phyloP scores from a whole-genome alignment of 2,113 vertebrate genomes.

The Sporophila hypoxantha region DNA sequence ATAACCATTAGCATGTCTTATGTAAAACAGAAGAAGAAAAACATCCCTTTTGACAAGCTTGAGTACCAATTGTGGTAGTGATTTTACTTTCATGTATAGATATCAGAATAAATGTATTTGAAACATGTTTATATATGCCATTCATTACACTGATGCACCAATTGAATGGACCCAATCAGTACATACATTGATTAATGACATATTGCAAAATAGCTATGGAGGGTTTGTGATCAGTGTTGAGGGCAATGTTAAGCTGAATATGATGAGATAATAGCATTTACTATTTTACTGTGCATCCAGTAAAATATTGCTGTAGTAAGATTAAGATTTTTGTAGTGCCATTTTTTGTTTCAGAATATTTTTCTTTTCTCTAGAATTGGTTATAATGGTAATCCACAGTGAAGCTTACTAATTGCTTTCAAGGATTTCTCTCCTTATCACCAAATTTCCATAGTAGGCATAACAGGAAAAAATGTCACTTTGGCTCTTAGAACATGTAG shows the following conservation, averaged over 20 bases:
- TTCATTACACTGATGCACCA: constrained; percentile 30
- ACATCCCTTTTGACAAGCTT: constrained; percentile 37
- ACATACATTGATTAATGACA: constrained; percentile 36
- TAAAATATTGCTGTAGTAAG: background rate
- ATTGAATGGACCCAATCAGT: constrained; percentile 24
- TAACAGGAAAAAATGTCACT: background rate
- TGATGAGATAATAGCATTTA: background rate
- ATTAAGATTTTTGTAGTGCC: background rate
- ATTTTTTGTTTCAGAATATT: background rate
- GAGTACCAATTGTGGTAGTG: constrained; percentile 28
- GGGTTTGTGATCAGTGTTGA: background rate
- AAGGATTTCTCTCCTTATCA: background rate
- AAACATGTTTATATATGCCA: constrained; percentile 44
- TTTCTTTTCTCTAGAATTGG: background rate
- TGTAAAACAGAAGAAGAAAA: constrained; percentile 48
- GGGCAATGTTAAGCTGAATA: constrained; percentile 3
- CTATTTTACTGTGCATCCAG: background rate
- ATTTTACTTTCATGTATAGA: constrained; percentile 61
- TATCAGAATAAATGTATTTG: constrained; percentile 47
- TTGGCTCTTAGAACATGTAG: background rate
- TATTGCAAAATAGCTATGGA: constrained; percentile 20
- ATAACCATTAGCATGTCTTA: constrained; percentile 52
- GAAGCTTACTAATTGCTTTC: background rate
- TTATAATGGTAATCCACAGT: background rate
- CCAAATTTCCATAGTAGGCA: background rate